Evolutionary conservation across 2,113 vertebrate species (phyloP).

Genomic region (Hiodon alosoides): DNA sequence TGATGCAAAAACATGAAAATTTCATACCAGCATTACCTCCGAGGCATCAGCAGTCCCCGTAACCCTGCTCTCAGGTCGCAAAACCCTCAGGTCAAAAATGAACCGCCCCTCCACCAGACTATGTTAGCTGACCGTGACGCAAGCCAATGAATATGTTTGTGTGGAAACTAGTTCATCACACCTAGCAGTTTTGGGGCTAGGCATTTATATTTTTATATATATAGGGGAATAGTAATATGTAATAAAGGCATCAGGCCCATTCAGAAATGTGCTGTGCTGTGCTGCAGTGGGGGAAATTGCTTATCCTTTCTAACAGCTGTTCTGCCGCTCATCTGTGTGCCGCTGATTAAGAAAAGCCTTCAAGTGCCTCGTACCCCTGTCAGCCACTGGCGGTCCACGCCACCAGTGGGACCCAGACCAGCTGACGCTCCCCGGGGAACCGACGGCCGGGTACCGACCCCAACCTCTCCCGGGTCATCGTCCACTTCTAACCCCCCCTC

Average conservation of each 20-base stretch:
- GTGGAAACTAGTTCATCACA: not conserved
- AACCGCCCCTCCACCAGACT: not conserved
- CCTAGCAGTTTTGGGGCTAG: not conserved
- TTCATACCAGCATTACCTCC: too few relatives aligned
- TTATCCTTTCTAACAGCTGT: conserved; percentile 56
- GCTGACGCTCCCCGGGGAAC: conserved; percentile 51
- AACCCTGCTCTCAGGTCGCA: too few relatives aligned
- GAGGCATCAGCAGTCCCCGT: too few relatives aligned
- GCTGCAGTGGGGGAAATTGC: conserved; percentile 21
- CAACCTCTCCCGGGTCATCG: too few relatives aligned
- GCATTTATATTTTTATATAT: not conserved
- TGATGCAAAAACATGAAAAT: too few relatives aligned
- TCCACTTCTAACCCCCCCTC: too few relatives aligned
- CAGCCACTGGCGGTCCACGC: conserved; percentile 56
- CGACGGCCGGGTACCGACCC: conserved; percentile 39
- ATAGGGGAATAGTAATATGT: conserved; percentile 50
- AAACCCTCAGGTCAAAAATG: too few relatives aligned
- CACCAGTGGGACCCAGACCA: conserved; percentile 38
- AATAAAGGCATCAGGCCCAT: conserved; percentile 48
- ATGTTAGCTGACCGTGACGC: not conserved
- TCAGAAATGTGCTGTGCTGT: conserved; percentile 30
- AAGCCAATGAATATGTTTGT: not conserved
- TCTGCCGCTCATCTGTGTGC: conserved; percentile 49
- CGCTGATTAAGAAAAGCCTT: conserved; percentile 61
- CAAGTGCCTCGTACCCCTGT: conserved; percentile 47